phyloP scores from a whole-genome alignment of 2,113 vertebrate species.

The Saccopteryx bilineata region DNA sequence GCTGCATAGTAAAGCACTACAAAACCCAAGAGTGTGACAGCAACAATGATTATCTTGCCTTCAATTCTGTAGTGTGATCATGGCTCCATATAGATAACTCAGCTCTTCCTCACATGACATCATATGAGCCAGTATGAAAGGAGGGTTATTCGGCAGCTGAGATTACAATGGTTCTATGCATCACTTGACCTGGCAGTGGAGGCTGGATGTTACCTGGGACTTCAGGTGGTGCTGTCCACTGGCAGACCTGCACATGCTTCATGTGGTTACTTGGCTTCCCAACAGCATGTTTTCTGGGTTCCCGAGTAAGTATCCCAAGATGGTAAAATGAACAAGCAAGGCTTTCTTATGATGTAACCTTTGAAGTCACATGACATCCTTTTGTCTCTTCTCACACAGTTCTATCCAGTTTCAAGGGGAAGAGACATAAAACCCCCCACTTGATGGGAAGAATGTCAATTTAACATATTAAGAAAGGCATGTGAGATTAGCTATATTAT shows the following conservation, averaged over 20 bases:
- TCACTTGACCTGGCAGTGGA: not conserved
- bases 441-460: too few species aligned
- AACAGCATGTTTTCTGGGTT: not conserved
- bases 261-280: not conserved
- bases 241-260: not conserved
- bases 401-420: not conserved
- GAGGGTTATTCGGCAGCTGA: too few species aligned
- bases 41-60: not conserved
- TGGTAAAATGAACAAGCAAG: not conserved
- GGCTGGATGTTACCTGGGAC: too few species aligned
- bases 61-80: not conserved
- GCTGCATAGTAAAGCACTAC: rapidly evolving
- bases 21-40: not conserved
- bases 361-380: too few species aligned
- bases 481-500: too few species aligned
- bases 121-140: rapidly evolving
- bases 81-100: not conserved
- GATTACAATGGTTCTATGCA: too few species aligned
- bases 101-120: not conserved
- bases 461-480: not conserved
- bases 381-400: not conserved
- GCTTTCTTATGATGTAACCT: not conserved
- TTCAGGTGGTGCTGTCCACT: too few species aligned
- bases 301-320: not conserved
- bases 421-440: not conserved